Evolutionary conservation across 1,140 invertebrate genomes (phyloP).

Genomic region (Musca vetustissima): DNA sequence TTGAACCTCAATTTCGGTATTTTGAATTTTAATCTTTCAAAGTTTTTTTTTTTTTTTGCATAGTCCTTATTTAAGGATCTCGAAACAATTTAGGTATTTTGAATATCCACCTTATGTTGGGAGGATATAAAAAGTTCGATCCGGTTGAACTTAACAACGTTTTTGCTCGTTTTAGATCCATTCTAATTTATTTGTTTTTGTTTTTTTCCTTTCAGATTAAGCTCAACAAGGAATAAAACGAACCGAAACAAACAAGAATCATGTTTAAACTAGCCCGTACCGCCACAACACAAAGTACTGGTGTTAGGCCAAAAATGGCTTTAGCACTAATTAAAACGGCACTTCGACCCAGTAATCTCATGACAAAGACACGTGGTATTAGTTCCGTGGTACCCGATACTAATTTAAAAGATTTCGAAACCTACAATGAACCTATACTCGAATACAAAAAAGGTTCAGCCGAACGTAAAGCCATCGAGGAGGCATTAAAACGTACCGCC

Average conservation of each 20-base stretch:
- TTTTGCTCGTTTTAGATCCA: too few relatives aligned
- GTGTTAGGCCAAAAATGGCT: background rate
- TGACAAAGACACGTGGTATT: constrained; percentile 8
- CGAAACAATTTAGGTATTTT: too few relatives aligned
- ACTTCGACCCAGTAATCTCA: constrained; percentile 2
- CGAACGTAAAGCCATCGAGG: constrained; percentile 77
- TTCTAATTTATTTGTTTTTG: too few relatives aligned
- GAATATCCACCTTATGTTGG: too few relatives aligned
- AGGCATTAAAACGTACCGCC: constrained; percentile 69
- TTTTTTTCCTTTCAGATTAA: too few relatives aligned
- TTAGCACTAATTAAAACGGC: background rate
- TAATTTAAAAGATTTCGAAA: constrained; percentile 68
- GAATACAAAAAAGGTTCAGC: constrained; percentile 79
- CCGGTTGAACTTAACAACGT: too few relatives aligned
- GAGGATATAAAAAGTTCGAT: too few relatives aligned
- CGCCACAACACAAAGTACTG: background rate
- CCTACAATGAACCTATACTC: constrained; percentile 81
- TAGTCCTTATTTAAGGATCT: too few relatives aligned
- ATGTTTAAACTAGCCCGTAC: constrained; percentile 8
- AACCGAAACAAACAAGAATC: background rate
- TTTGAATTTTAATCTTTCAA: too few relatives aligned
- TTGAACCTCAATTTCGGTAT: too few relatives aligned
- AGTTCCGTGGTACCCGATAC: constrained; percentile 63
- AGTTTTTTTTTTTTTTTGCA: too few relatives aligned
- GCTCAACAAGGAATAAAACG: background rate